Evolutionary conservation across 2,888 invertebrate species (phyloP).

Genomic region (Amphipyra berbera): DNA sequence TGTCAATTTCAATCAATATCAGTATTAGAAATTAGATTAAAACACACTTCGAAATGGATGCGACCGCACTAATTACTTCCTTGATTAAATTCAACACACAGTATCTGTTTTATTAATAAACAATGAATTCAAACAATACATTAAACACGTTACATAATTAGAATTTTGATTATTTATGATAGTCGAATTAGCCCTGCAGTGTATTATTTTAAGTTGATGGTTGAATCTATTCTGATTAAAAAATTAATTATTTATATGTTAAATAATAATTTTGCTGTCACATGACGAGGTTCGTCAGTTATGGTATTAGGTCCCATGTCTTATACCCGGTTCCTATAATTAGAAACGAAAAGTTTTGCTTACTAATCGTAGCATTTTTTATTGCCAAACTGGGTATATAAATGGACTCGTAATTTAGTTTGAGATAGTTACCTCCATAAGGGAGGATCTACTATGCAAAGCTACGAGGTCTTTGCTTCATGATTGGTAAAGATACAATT

Average conservation of each 20-base stretch:
- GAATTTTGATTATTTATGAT: constrained; percentile 47
- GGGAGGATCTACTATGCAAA: too few species aligned
- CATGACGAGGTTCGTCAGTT: too few species aligned
- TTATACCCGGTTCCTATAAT: too few species aligned
- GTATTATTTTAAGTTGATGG: constrained; percentile 4
- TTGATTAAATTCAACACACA: constrained; percentile 37
- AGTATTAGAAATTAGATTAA: constrained; percentile 11
- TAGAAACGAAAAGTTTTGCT: too few species aligned
- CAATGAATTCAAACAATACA: constrained; percentile 44
- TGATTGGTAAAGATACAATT: too few species aligned
- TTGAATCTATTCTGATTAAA: constrained; percentile 15
- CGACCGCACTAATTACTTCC: constrained; percentile 35
- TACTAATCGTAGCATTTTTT: too few species aligned
- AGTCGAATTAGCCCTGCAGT: constrained; percentile 16
- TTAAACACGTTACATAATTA: constrained; percentile 37
- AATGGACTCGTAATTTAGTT: too few species aligned
- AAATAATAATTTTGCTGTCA: too few species aligned
- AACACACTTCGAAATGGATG: constrained; percentile 10
- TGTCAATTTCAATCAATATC: neutral
- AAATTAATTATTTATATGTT: constrained; percentile 30
- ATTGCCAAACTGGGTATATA: too few species aligned
- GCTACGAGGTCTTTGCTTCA: too few species aligned
- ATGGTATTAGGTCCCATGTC: too few species aligned
- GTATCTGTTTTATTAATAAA: constrained; percentile 31
- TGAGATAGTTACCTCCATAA: too few species aligned